Conservation (phyloP, 1,140 invertebrate genomes). For the Drosophila arizonae region DNA sequence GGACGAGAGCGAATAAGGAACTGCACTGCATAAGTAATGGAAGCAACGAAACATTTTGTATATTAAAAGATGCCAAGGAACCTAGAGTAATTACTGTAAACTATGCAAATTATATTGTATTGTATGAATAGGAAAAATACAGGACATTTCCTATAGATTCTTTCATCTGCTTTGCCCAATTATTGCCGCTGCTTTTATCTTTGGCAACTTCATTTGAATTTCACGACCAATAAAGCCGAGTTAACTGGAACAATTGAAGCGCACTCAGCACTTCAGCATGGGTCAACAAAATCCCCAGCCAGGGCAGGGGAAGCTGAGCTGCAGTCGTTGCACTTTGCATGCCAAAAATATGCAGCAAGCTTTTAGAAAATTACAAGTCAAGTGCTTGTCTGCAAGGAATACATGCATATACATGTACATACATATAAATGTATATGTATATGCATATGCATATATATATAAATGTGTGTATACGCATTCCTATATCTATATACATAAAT, state of each 20-base stretch:
- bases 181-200: neutral
- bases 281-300: slow-evolving; percentile 15
- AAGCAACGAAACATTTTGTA: too few relatives aligned
- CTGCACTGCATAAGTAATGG: neutral
- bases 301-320: slow-evolving; percentile 1
- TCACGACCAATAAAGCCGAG: neutral
- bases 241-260: slow-evolving; percentile 20
- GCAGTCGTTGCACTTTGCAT: slow-evolving; percentile 60
- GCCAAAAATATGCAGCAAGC: slow-evolving; percentile 73
- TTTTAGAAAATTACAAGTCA: slow-evolving; percentile 75
- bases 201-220: slow-evolving; percentile 6
- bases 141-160: too few relatives aligned
- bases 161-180: neutral
- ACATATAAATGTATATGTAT: slow-evolving; percentile 23
- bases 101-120: too few relatives aligned
- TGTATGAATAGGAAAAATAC: too few relatives aligned
- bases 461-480: slow-evolving; percentile 20
- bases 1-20: neutral
- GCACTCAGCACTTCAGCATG: slow-evolving; percentile 20
- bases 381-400: slow-evolving; percentile 33
- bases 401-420: slow-evolving; percentile 8
- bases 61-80: too few relatives aligned
- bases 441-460: slow-evolving; percentile 19
- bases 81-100: too few relatives aligned
- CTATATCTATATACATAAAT: slow-evolving; percentile 31